Conservation (phyloP, 2,888 invertebrate genomes). For the Drepana falcataria region DNA sequence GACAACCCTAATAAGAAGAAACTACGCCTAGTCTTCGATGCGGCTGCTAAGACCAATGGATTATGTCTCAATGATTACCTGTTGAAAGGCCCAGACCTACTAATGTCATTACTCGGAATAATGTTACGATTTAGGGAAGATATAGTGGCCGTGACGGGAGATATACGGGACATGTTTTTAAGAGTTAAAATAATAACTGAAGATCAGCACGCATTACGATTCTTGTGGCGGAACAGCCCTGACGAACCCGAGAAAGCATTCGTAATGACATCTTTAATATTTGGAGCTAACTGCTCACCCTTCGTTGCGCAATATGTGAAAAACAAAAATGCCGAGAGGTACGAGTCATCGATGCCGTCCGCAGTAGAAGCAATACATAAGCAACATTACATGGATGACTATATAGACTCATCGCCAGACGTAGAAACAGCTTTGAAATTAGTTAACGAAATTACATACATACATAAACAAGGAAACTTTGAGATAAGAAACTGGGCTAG, state of each 20-base stretch:
- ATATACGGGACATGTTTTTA: conserved; percentile 16
- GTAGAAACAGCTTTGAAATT: conserved; percentile 12
- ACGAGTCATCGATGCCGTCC: conserved; percentile 6
- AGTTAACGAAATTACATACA: conserved; percentile 7
- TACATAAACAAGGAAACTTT: conserved; percentile 22
- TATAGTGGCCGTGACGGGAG: conserved; percentile 10
- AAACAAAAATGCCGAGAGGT: conserved; percentile 17
- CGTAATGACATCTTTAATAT: too few species aligned
- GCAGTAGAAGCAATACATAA: conserved; percentile 13
- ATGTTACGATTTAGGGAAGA: conserved; percentile 17
- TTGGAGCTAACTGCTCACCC: too few species aligned
- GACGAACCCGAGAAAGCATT: too few species aligned
- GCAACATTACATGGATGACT: conserved; percentile 21
- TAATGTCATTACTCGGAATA: conserved; percentile 13
- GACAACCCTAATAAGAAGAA: conserved; percentile 21
- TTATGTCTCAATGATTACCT: conserved; percentile 16
- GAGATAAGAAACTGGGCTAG: conserved; percentile 23
- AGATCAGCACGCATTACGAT: conserved; percentile 10
- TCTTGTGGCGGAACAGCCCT: conserved; percentile 5
- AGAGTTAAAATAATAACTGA: conserved; percentile 9
- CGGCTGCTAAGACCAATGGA: conserved; percentile 12
- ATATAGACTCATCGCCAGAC: conserved; percentile 16
- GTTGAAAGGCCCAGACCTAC: conserved; percentile 14
- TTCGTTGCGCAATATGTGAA: conserved; percentile 11
- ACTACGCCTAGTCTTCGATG: conserved; percentile 17